phyloP scores from a whole-genome alignment of 2,797 vertebrate genomes.

The Cynodonichthys magdalenae region DNA sequence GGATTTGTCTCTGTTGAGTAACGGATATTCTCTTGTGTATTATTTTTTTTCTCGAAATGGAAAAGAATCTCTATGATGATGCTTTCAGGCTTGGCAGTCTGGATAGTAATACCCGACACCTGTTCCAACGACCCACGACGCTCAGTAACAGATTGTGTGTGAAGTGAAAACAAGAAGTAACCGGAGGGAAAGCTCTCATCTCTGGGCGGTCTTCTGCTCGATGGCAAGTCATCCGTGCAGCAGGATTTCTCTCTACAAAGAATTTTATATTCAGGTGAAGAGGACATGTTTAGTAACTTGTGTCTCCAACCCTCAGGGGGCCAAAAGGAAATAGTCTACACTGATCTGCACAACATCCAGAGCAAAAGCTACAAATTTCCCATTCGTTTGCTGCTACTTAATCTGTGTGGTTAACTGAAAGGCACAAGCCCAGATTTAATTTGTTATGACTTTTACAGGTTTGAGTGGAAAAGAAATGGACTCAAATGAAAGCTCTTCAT shows the following conservation, averaged over 20 bases:
- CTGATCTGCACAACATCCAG: slow-evolving; percentile 22
- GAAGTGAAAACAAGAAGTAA: slow-evolving; percentile 48
- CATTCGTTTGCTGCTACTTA: slow-evolving; percentile 6
- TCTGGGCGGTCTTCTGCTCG: slow-evolving; percentile 33
- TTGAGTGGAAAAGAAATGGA: slow-evolving; percentile 28
- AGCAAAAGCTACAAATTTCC: too few species aligned
- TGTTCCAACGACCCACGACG: slow-evolving; percentile 15
- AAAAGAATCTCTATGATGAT: slow-evolving; percentile 23
- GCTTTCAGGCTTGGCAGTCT: slow-evolving; percentile 23
- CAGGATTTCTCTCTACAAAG: slow-evolving; percentile 34
- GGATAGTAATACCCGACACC: slow-evolving; percentile 29
- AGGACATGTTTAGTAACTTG: slow-evolving; percentile 57
- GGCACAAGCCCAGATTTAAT: slow-evolving; percentile 19
- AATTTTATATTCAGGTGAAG: slow-evolving; percentile 52
- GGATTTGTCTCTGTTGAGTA: slow-evolving; percentile 42
- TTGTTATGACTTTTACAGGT: slow-evolving; percentile 42
- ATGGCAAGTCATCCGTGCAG: slow-evolving; percentile 35
- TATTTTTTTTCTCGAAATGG: slow-evolving; percentile 40
- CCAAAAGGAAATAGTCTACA: slow-evolving; percentile 35
- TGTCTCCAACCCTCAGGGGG: slow-evolving; percentile 39
- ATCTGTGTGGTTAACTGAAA: slow-evolving; percentile 40
- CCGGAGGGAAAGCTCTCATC: slow-evolving; percentile 34
- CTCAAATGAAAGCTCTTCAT: slow-evolving; percentile 9
- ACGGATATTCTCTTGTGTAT: slow-evolving; percentile 29
- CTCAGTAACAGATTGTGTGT: slow-evolving; percentile 30